Evolutionary conservation across 2,113 vertebrate genomes (phyloP), one percentile per base, ranked within the genome.

Genomic region (Nansenia antarctica): DNA sequence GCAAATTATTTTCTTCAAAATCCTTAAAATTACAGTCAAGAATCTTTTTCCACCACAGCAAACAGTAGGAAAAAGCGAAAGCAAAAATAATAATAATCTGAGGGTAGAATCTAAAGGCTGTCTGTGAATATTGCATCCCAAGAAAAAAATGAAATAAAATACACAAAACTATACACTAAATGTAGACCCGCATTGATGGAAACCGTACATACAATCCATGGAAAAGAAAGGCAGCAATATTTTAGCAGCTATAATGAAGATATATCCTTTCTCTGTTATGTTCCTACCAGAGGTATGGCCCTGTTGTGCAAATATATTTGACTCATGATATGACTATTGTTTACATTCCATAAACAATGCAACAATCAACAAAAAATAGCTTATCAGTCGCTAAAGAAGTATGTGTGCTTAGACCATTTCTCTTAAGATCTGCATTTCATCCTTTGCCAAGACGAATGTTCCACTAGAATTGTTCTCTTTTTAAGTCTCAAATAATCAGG

Each of bases 191-290:
- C 55, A n/a, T 58, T 58, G 29, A 58, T 15, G 5, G 29, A 58
- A 58, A 31, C 47, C 42, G 9, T 52, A 32, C 31, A 45, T 34
- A 49, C 30, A 32, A 62, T 37, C 29, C 68, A 59, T 37, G 34
- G 24, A 69, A 52, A 65, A 67, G 14, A 42, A 64, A 61, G 68
- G 72, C 69, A 67, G 61, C 60, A 20, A 69, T 49, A 67, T 37
- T 57, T 66, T 70, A 79, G 80, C 76, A 82, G 80, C 80, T 22
- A 65, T 66, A 42, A 42, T 24, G 29, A 39, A 67, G 57, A 64
- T 57, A 65, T 18, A 24, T 26, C 15, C 8, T 20, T 12, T 2
- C n/a, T 49, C 14, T 31, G 14, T 58, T 30, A 58, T n/a, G 18
- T 31, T 58, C 55, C 29, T n/a, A 58, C 29, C 18, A 26, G 54